Evolutionary conservation across 2,888 invertebrate species (phyloP).

Genomic region (Sympetrum striolatum): DNA sequence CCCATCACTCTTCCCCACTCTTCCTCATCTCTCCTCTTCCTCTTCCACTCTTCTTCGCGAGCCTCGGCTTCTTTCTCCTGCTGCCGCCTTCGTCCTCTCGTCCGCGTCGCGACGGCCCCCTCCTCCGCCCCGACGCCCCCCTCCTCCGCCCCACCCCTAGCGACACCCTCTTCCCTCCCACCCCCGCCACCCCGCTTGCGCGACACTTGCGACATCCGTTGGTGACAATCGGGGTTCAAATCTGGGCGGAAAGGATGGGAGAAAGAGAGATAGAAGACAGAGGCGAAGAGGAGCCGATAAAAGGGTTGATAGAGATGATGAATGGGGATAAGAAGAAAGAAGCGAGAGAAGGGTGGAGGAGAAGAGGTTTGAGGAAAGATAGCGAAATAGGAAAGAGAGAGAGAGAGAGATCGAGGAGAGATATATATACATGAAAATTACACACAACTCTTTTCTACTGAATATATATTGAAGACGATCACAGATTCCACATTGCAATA

Average conservation of each 20-base stretch:
- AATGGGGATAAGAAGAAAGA: not conserved
- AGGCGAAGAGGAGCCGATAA: not conserved
- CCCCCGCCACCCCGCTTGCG: not conserved
- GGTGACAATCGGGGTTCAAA: slow-evolving; percentile 15
- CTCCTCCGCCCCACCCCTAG: not conserved
- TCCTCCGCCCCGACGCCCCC: not conserved
- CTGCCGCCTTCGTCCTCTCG: not conserved
- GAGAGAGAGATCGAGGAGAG: not conserved
- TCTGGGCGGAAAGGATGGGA: not conserved
- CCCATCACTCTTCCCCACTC: not conserved
- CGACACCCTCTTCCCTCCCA: not conserved
- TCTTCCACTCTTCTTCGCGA: not conserved
- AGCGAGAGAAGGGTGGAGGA: too few species aligned
- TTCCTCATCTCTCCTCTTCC: not conserved
- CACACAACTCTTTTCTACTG: not conserved
- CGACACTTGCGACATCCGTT: slow-evolving; percentile 20
- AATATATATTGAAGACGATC: not conserved
- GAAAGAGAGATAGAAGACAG: not conserved
- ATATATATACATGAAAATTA: not conserved
- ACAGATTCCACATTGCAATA: too few species aligned
- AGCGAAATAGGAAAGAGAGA: not conserved
- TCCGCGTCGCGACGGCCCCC: not conserved
- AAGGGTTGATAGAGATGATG: not conserved
- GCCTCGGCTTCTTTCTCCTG: not conserved
- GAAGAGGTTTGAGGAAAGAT: not conserved